Evolutionary conservation across 2,888 invertebrate species (phyloP).

Genomic region (Deilephila elpenor): DNA sequence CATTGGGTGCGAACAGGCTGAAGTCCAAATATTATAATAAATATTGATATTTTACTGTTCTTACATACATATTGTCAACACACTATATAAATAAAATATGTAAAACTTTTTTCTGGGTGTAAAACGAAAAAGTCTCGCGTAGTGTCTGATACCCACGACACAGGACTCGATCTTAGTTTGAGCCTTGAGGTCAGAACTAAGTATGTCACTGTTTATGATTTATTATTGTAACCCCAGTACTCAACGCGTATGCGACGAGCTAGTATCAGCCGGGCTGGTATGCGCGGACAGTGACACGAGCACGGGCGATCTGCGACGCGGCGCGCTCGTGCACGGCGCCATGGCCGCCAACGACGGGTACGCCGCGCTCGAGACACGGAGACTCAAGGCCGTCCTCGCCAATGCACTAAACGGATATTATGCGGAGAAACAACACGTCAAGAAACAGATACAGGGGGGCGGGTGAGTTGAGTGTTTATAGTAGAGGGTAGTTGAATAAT

Average conservation of each 20-base stretch:
- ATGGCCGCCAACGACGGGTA: conserved; percentile 85
- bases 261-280: conserved; percentile 70
- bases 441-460: conserved; percentile 95
- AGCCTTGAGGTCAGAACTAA: too few relatives aligned
- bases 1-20: too few relatives aligned
- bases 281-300: conserved; percentile 70
- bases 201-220: too few relatives aligned
- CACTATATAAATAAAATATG: too few relatives aligned
- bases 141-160: too few relatives aligned
- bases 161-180: too few relatives aligned
- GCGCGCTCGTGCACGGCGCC: conserved; percentile 75
- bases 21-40: too few relatives aligned
- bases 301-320: conserved; percentile 71
- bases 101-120: too few relatives aligned
- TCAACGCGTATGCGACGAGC: conserved; percentile 74
- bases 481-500: too few relatives aligned
- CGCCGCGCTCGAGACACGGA: conserved; percentile 90
- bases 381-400: conserved; percentile 91
- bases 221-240: conserved; percentile 55
- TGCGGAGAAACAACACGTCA: conserved; percentile 96
- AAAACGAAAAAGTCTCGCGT: too few relatives aligned
- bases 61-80: too few relatives aligned
- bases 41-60: too few relatives aligned
- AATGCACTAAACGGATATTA: conserved; percentile 93
- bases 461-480: conserved; percentile 81